A percentile compares a stretch with the other conserved stretches of the same genome.
These are phyloP conservation scores for Distichodus sexfasciatus DNA, from an alignment of 2,797 vertebrate species.

Conservation along the genomic window DNA sequence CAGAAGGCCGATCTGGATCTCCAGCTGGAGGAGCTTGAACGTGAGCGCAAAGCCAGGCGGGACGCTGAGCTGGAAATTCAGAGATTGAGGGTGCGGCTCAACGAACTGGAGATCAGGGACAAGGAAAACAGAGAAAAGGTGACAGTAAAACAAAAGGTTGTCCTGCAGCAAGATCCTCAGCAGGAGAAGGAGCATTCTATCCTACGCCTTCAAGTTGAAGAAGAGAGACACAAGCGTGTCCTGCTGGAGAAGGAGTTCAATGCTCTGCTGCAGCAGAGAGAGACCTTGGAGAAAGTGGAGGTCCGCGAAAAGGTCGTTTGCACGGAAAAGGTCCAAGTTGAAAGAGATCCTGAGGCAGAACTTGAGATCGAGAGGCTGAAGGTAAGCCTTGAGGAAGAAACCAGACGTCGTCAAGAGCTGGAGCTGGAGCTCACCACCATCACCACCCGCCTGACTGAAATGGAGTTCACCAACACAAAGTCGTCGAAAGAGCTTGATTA, in stretches of 20 bases:
- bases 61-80: conserved; percentile 94
- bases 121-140: conserved; percentile 89
- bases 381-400: conserved; percentile 87
- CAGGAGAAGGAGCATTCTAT: conserved; percentile 93
- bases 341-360: conserved; percentile 87
- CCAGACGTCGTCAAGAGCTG: conserved; percentile 78
- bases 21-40: conserved; percentile 90
- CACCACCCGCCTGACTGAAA: conserved; percentile 80
- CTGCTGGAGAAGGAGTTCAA: conserved; percentile 87
- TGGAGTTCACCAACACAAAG: conserved; percentile 93
- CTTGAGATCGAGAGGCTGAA: conserved; percentile 87
- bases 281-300: conserved; percentile 83
- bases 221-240: conserved; percentile 85
- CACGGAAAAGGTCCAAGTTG: conserved; percentile 92
- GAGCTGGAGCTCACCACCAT: conserved; percentile 79
- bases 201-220: conserved; percentile 87
- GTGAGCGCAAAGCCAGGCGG: conserved; percentile 84
- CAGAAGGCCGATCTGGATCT: conserved; percentile 84
- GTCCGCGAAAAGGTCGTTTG: conserved; percentile 93
- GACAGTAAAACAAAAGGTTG: conserved; percentile 92
- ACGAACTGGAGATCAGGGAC: conserved; percentile 83
- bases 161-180: conserved; percentile 94
- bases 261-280: conserved; percentile 77
- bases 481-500: conserved; percentile 89
- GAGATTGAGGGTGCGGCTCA: conserved; percentile 80